Conservation (phyloP, 2,797 vertebrate species). For the Eupleurogrammus muticus region DNA sequence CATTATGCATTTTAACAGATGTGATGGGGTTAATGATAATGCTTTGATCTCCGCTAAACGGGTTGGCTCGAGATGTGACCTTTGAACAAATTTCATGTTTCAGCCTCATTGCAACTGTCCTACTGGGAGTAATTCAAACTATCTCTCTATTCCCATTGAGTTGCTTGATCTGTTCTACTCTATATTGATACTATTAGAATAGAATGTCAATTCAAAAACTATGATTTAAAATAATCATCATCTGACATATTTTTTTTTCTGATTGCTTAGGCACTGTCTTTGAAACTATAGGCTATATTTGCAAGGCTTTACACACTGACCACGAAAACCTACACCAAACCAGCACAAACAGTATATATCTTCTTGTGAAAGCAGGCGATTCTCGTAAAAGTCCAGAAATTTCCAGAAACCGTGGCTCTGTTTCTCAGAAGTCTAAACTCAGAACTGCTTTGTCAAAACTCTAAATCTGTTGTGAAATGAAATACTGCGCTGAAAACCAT, state of each 20-base stretch:
- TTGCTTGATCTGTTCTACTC: not conserved
- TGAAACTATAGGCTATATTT: no score
- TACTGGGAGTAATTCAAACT: slow-evolving; percentile 18
- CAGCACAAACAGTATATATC: no score
- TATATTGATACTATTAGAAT: not conserved
- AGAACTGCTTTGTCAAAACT: no score
- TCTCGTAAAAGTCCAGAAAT: no score
- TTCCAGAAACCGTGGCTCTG: no score
- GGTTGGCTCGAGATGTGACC: slow-evolving; percentile 52
- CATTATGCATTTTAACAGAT: slow-evolving; percentile 71
- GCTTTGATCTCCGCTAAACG: slow-evolving; percentile 70
- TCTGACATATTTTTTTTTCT: not conserved
- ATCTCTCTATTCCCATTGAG: not conserved
- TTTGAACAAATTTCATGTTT: slow-evolving; percentile 38
- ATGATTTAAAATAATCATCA: not conserved
- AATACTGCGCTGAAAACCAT: no score
- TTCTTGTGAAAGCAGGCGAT: no score
- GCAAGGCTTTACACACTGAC: no score
- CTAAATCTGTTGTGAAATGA: no score
- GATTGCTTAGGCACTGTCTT: no score
- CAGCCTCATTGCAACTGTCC: not conserved
- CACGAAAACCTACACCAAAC: no score
- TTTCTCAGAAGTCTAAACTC: no score
- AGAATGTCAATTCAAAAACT: not conserved
- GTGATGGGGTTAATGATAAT: slow-evolving; percentile 69